Percentiles rank a stretch among this genome's conserved stretches.
These are phyloP conservation scores for Ariopsis seemanni DNA, from an alignment of 2,113 vertebrate species.

Conservation along the genomic window DNA sequence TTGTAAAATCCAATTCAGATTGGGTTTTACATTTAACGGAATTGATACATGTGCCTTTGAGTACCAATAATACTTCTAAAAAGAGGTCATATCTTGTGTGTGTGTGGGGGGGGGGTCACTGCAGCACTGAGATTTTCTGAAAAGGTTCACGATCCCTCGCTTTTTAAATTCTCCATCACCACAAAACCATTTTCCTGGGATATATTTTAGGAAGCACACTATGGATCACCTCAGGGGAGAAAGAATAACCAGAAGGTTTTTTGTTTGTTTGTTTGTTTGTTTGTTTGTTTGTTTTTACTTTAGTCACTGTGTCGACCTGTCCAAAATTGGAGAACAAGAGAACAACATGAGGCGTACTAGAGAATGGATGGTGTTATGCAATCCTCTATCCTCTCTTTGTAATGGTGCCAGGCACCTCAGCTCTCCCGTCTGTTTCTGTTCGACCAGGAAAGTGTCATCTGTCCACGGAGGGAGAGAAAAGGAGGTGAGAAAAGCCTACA, in stretches of 20 bases:
- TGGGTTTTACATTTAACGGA: neutral
- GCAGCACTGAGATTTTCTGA: neutral
- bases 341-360: neutral
- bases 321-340: neutral
- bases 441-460: constrained; percentile 36
- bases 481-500: constrained; percentile 1
- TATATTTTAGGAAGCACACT: neutral
- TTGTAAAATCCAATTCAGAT: neutral
- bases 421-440: constrained; percentile 6
- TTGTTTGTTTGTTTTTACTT: neutral
- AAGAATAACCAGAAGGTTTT: neutral
- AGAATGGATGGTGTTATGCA: constrained; percentile 2
- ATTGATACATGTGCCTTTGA: neutral
- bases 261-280: neutral
- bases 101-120: neutral
- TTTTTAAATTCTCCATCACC: neutral
- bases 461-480: constrained; percentile 13
- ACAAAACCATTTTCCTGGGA: neutral
- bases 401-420: constrained; percentile 12
- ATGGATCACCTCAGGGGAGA: neutral
- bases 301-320: neutral
- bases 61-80: neutral
- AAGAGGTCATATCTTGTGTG: neutral
- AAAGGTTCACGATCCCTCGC: neutral
- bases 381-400: constrained; percentile 4